Conservation (phyloP, 2,888 invertebrate species). For the Galerucella calmariensis region DNA sequence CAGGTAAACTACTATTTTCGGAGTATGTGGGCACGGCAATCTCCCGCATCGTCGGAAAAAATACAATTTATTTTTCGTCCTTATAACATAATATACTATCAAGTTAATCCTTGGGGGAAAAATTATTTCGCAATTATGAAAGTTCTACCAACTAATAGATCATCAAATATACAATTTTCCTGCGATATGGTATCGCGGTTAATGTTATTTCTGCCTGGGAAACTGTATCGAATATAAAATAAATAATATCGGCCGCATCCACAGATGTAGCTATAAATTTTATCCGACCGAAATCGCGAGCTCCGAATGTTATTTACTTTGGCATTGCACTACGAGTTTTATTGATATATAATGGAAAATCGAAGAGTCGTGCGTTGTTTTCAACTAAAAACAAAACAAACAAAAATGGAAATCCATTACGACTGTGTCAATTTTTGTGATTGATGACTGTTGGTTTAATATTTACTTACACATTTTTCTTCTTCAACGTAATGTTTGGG, state of each 20-base stretch:
- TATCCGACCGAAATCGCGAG: not conserved
- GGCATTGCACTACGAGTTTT: not conserved
- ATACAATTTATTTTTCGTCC: too few species aligned
- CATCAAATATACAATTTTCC: too few species aligned
- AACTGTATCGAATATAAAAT: too few species aligned
- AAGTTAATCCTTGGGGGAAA: too few species aligned
- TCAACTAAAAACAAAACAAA: not conserved
- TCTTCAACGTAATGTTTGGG: not conserved
- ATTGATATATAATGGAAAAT: not conserved
- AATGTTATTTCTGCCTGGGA: too few species aligned
- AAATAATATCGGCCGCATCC: not conserved
- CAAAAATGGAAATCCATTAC: not conserved
- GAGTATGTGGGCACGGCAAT: too few species aligned
- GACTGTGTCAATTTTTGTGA: not conserved
- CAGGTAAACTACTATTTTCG: too few species aligned
- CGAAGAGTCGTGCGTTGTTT: not conserved
- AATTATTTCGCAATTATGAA: too few species aligned
- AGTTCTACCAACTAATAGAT: too few species aligned
- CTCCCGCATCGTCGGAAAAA: too few species aligned
- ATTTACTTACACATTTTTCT: not conserved
- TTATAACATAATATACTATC: too few species aligned
- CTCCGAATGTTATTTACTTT: not conserved
- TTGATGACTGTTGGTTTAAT: not conserved
- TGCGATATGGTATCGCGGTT: too few species aligned
- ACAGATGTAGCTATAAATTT: not conserved